Base-by-base conservation (phyloP, 2,888 invertebrate genomes). In the Aspidapion aeneum region DNA sequence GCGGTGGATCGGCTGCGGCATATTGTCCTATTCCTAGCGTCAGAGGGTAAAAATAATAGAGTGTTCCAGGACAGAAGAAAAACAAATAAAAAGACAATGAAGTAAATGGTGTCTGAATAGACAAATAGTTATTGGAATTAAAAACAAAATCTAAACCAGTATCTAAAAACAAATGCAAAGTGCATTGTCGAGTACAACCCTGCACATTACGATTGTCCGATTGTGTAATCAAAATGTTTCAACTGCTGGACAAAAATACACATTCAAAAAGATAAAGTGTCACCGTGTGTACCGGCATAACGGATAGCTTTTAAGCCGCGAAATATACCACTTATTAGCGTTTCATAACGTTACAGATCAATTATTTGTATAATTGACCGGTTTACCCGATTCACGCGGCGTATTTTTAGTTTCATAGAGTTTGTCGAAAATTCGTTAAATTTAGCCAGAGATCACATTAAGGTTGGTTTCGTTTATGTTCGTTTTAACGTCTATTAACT, bases 201-300 rank as follows among this genome's bases (percentile, higher is more conserved):
- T 63, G 63, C 62, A 66, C 63, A 64, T 66, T 69, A 71, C 67
- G 57, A 58, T 35, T 3, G 35, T n/a, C n/a, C 61, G 51, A 71
- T 75, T 74, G 72, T 71, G 73, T 71, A 74, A 74, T 68, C 61
- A 66, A 62, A 63, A 70, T 69, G 71, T 63, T 67, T 66, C 68
- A 67, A 70, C 68, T 5, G 67, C 73, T n/a, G n/a, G n/a, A n/a
- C 70, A 71, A 74, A 76, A 76, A 75, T 74, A 72, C 69, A 72
- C 67, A 7, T 67, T 70, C n/a, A n/a, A n/a, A n/a, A n/a, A 73
- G 73, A 76, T 74, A 73, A 74, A 73, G 72, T 71, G 72, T 62
- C 64, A 61, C 72, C 70, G 73, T 71, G 69, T 69, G 71, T 71
- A 71, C 69, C n/a, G n/a, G n/a, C n/a, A n/a, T 69, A 72, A 71